phyloP scores from a whole-genome alignment of 2,113 vertebrate species.

The Oncorhynchus kisutch region DNA sequence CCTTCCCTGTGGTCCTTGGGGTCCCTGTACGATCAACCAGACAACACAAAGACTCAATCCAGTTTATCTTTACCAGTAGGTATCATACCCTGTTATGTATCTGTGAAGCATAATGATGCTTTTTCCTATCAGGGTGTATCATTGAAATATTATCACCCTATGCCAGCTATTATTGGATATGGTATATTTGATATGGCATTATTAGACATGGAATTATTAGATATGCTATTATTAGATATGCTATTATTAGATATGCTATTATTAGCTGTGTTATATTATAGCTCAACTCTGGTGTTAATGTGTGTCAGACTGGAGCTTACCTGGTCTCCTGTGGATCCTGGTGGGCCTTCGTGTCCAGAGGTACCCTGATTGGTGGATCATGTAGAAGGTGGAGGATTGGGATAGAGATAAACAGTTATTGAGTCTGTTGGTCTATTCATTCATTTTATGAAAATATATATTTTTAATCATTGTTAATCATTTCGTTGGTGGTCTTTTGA shows the following conservation, averaged over 20 bases:
- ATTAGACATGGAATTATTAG: too few relatives aligned
- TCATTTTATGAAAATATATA: background rate
- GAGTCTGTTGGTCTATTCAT: conserved; percentile 8
- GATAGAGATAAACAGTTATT: conserved; percentile 5
- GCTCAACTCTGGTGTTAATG: background rate
- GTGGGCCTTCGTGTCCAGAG: conserved; percentile 81
- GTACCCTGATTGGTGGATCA: conserved; percentile 73
- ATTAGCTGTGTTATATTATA: background rate
- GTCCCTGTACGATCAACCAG: conserved; percentile 74
- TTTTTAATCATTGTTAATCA: too few relatives aligned
- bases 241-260: too few relatives aligned
- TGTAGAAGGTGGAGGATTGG: conserved; percentile 12
- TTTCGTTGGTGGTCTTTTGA: conserved; percentile 24
- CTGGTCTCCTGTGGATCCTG: conserved; percentile 81
- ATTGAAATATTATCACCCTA: too few relatives aligned
- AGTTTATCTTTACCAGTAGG: background rate
- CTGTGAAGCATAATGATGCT: background rate
- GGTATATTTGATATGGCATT: too few relatives aligned
- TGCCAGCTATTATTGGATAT: too few relatives aligned
- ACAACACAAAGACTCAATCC: conserved; percentile 6
- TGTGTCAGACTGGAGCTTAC: conserved; percentile 55
- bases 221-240: too few relatives aligned
- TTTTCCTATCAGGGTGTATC: background rate
- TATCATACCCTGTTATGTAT: conserved; percentile 10
- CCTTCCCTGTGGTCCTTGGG: conserved; percentile 81